Evolutionary conservation across 2,113 vertebrate genomes (phyloP), one percentile per base, ranked within the genome.

Genomic region (Notothenia rossii): DNA sequence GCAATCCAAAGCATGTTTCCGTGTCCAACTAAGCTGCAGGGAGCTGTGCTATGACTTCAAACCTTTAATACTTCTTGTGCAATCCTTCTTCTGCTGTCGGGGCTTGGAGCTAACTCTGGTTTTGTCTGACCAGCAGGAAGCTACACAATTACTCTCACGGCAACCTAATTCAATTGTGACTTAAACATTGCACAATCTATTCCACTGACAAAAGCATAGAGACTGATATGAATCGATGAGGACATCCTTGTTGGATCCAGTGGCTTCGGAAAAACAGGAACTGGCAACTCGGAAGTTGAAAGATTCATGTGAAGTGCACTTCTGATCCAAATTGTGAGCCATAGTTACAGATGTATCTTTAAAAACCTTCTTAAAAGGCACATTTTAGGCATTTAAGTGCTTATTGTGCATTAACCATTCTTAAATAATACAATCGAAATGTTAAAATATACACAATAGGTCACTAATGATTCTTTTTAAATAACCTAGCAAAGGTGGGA

Each of bases 181-280:
- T 79, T 77, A n/a, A 25, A 76, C 55, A 5, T 48, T 73, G 53
- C 65, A 76, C 17, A 29, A 29, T 29, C 67, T 74, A 49, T 76
- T 83, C 64, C 67, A 68, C 60, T 79, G 17, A n/a, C 33, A 56
- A 63, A 65, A 29, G 33, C 51, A 22, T 18, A 25, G 61, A 69
- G 49, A 43, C n/a, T 63, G 80, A 85, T 85, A 60, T 22, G 48
- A 51, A 82, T 77, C 63, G 1, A 11, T 49, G 61, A 64, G 10
- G 61, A 55, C 75, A 83, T 48, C 61, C 10, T 75, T 83, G 75
- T 64, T 72, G 33, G 43, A 70, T 63, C 48, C 56, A 11, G 17
- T 59, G 20, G 76, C 51, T 71, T 49, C 67, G 65, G 82, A 79
- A 85, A 83, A 79, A 77, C 20, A 50, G 10, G 36, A 62, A 61